Percentiles rank a stretch among this genome's conserved stretches.
phyloP scores from a whole-genome alignment of 2,113 vertebrate species.

The Chaenocephalus aceratus region DNA sequence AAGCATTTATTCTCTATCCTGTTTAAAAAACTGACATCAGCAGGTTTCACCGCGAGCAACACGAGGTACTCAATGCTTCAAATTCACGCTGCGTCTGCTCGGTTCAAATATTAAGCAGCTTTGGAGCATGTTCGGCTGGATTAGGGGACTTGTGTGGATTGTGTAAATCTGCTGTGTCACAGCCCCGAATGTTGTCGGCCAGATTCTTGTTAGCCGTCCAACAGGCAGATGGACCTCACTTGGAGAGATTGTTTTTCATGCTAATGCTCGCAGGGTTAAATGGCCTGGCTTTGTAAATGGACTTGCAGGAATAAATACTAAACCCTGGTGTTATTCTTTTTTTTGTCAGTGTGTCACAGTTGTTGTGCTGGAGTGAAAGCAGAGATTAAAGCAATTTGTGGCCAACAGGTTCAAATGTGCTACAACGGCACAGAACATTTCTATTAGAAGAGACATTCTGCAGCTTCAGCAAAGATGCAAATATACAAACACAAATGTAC shows the following conservation, averaged over 20 bases:
- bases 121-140: slow-evolving; percentile 60
- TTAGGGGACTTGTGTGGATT: slow-evolving; percentile 66
- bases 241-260: slow-evolving; percentile 34
- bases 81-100: slow-evolving; percentile 20
- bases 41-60: slow-evolving; percentile 19
- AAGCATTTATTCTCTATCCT: not conserved
- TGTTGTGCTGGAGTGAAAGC: slow-evolving; percentile 4
- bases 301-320: slow-evolving; percentile 8
- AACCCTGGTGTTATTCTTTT: slow-evolving; percentile 4
- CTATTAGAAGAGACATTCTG: too few species aligned
- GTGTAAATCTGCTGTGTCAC: slow-evolving; percentile 47
- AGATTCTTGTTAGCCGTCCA: slow-evolving; percentile 12
- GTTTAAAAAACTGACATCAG: slow-evolving; percentile 18
- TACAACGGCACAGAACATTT: too few species aligned
- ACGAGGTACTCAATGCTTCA: slow-evolving; percentile 33
- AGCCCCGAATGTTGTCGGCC: slow-evolving; percentile 23
- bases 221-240: slow-evolving; percentile 11
- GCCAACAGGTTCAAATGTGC: too few species aligned
- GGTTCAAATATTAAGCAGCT: slow-evolving; percentile 73
- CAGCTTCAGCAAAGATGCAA: too few species aligned
- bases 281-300: slow-evolving; percentile 41
- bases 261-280: slow-evolving; percentile 48
- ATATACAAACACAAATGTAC: too few species aligned
- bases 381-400: too few species aligned
- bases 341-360: slow-evolving; percentile 2